Conservation (phyloP, 1,140 invertebrate species). For the Chelonus insularis region DNA sequence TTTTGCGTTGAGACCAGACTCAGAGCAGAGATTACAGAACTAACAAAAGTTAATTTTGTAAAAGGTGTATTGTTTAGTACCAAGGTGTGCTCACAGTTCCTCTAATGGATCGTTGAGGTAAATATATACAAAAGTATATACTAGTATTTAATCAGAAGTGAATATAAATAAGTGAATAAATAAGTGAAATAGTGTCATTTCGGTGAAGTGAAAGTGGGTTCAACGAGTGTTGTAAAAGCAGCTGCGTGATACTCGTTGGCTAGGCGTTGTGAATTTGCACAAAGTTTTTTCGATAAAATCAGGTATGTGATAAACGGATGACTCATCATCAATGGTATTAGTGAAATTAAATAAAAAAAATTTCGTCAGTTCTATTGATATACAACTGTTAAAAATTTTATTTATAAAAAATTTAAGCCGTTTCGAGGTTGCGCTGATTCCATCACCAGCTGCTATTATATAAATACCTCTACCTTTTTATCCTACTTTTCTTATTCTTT, state of each 20-base stretch:
- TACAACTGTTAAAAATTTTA: too few species aligned
- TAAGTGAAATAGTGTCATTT: background rate
- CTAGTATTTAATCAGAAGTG: background rate
- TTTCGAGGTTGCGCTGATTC: conserved; percentile 6
- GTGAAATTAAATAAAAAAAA: too few species aligned
- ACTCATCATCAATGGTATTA: too few species aligned
- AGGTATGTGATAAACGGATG: too few species aligned
- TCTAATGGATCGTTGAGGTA: too few species aligned
- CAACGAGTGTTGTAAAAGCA: too few species aligned
- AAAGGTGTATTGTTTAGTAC: too few species aligned
- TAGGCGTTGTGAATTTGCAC: too few species aligned
- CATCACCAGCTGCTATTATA: conserved; percentile 7
- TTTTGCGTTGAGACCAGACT: background rate
- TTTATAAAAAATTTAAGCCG: background rate
- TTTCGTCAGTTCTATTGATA: background rate
- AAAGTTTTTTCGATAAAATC: too few species aligned
- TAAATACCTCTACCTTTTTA: conserved; percentile 3
- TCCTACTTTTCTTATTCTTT: background rate
- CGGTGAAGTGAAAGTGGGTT: background rate
- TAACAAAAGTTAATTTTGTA: too few species aligned
- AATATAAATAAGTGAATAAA: background rate
- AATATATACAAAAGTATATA: background rate
- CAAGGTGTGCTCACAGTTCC: too few species aligned
- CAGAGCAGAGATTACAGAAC: background rate
- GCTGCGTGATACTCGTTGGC: too few species aligned